Evolutionary conservation across 2,113 vertebrate genomes (phyloP).

Genomic region (Orycteropus afer): DNA sequence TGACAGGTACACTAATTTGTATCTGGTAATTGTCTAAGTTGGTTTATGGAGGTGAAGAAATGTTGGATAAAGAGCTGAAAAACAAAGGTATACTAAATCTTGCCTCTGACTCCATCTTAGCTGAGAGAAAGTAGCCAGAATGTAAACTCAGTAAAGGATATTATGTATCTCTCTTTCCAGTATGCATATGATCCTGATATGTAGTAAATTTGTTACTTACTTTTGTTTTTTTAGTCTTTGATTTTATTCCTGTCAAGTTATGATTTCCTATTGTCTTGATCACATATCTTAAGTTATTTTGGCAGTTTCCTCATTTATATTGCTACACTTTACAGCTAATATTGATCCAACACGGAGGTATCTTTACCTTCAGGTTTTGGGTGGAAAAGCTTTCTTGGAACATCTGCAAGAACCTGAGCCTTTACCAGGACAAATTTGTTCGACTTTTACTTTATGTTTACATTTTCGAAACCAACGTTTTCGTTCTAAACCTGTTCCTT

Average conservation of each 20-base stretch:
- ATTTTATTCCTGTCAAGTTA: constrained; percentile 67
- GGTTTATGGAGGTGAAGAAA: background rate
- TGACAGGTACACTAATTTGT: background rate
- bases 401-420: constrained; percentile 96
- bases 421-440: constrained; percentile 94
- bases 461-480: constrained; percentile 98
- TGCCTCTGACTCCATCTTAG: background rate
- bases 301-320: constrained; percentile 86
- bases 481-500: constrained; percentile 95
- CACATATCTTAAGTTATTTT: constrained; percentile 60
- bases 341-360: constrained; percentile 94
- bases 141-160: constrained; percentile 21
- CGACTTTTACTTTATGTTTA: constrained; percentile 95
- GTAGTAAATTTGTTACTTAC: constrained; percentile 36
- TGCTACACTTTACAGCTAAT: constrained; percentile 90
- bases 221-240: constrained; percentile 31
- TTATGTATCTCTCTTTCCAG: background rate
- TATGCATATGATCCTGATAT: background rate
- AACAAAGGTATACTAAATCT: background rate
- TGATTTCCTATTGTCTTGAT: constrained; percentile 74
- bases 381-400: constrained; percentile 98
- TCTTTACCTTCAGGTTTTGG: constrained; percentile 96
- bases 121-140: constrained; percentile 17
- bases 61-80: constrained; percentile 14
- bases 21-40: constrained; percentile 13